Conservation (phyloP, 2,113 vertebrate genomes). For the Spermophilus dauricus region DNA sequence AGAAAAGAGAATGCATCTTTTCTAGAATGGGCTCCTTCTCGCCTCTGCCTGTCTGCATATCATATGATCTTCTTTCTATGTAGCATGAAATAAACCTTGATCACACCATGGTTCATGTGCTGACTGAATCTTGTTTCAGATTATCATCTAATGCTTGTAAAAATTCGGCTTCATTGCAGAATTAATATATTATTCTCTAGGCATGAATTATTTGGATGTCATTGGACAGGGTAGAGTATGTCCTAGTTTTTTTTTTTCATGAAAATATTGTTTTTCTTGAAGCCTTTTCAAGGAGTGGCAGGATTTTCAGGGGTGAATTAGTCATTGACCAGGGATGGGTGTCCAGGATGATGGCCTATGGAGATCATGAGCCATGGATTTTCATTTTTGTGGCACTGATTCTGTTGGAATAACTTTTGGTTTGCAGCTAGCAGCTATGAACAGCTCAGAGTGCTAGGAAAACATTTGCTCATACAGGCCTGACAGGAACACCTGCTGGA, state of each 20-base stretch:
- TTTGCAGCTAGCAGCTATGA: too few species aligned
- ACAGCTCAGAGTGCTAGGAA: too few species aligned
- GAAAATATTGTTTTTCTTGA: conserved; percentile 7
- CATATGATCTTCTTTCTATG: background rate
- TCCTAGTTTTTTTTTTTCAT: background rate
- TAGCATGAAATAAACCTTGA: background rate
- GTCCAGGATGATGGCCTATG: background rate
- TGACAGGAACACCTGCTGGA: too few species aligned
- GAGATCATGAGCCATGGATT: background rate
- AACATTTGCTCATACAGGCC: too few species aligned
- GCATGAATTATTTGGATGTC: background rate
- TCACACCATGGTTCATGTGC: background rate
- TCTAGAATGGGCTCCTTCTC: background rate
- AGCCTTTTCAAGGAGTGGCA: background rate
- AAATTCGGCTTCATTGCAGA: background rate
- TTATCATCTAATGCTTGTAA: background rate
- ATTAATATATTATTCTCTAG: background rate
- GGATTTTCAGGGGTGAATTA: background rate
- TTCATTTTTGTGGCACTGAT: background rate
- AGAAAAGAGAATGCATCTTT: background rate
- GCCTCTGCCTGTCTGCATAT: background rate
- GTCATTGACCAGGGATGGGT: background rate
- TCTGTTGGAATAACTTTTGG: background rate
- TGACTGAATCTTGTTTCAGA: background rate
- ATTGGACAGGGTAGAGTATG: background rate